Evolutionary conservation across 30 jellyfish, hydroid and myxozoan genomes (phyloP), one percentile per base, ranked within the genome.

Genomic region (Chrysaora quinquecirrha): DNA sequence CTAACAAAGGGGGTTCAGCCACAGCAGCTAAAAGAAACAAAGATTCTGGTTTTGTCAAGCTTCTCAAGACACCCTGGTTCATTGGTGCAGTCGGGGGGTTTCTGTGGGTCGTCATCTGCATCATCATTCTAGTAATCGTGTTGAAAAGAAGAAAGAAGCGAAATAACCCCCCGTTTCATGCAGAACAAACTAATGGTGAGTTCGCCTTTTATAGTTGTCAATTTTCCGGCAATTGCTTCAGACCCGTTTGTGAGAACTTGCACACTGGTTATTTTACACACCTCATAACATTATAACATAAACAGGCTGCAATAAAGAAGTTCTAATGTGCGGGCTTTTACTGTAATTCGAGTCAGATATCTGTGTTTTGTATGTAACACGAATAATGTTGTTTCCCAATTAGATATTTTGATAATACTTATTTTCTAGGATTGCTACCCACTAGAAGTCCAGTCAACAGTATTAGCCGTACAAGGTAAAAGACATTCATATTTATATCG

Each of bases 41-140:
- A n/a, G 89, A 72, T 18, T 76, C 91, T 4, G 76, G 87, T 16
- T 20, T 94, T 14, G 34, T 88, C 21, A 58, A 30, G 29, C 48
- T 83, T 7, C 74, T 94, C 12, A 70, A 94, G 47, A 80, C 93
- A 50, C 91, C 99, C 16, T 94, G 99, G 99, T 94, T 94, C 67
- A 94, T 94, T 3, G 97, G 91, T 19, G 87, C 93, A 10, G 91
- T 78, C 46, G 99, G 97, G 50, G 99, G 90, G 22, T 68, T 88
- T 28, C 30, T 94, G 4, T 84, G 91, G 88, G 62, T 94, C 2
- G 18, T 78, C 2, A 2, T 94, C 22, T 75, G 95, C 29, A 50
- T 84, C 63, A 68, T 94, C 38, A 90, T 94, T 3, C 30, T 94
- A 18, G 86, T 77, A 9, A 84, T 94, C 29, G 88, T 78, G 48